These are phyloP conservation scores for Onchidella celtica DNA, from an alignment of 2,888 invertebrate species.

Conservation along the genomic window DNA sequence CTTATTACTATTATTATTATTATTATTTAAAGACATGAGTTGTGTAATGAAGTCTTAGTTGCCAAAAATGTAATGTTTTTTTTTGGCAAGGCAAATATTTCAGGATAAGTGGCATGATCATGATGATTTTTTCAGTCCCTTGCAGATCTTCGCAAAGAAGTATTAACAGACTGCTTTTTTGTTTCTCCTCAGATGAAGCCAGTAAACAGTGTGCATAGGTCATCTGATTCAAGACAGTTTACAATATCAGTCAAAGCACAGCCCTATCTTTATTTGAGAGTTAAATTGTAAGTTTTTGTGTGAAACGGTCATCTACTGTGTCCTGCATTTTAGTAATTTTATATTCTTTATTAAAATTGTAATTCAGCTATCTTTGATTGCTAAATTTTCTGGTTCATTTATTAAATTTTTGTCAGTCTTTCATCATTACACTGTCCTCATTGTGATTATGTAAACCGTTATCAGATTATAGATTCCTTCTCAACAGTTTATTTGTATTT, in stretches of 20 bases:
- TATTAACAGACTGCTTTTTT: background rate
- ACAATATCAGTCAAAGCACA: constrained; percentile 31
- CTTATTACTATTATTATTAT: too few relatives aligned
- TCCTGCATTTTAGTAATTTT: background rate
- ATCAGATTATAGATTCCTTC: background rate
- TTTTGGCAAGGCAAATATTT: too few relatives aligned
- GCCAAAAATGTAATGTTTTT: too few relatives aligned
- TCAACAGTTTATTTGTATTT: too few relatives aligned
- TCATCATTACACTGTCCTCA: too few relatives aligned
- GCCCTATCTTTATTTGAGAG: constrained; percentile 35
- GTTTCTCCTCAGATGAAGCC: background rate
- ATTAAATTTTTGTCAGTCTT: background rate
- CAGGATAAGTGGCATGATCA: too few relatives aligned
- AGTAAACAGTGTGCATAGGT: background rate
- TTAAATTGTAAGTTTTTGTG: constrained; percentile 30
- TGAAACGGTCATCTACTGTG: background rate
- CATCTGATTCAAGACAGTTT: background rate
- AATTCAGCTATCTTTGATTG: background rate
- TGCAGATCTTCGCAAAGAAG: background rate
- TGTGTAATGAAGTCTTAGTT: too few relatives aligned
- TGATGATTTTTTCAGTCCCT: too few relatives aligned
- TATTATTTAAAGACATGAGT: too few relatives aligned
- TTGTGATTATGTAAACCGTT: background rate
- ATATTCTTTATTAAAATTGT: background rate
- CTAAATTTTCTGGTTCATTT: background rate